Percentiles rank a stretch among this genome's conserved stretches.
Conservation (phyloP, 2,113 vertebrate species). For the Tetrax tetrax region DNA sequence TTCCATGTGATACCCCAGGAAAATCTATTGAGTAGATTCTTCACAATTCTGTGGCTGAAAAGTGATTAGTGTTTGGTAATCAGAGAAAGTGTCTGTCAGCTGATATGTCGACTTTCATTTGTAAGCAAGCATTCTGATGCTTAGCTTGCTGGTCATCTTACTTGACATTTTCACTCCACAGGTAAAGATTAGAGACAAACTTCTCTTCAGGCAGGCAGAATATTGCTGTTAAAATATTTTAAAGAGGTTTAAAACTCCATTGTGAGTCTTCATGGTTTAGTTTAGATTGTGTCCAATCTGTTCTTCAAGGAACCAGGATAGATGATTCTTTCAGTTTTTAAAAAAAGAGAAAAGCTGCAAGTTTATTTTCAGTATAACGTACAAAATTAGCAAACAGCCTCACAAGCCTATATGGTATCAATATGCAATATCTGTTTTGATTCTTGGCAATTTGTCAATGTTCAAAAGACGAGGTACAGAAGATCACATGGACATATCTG, state of each 20-base stretch:
- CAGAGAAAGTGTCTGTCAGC: background rate
- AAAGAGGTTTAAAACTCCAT: conserved; percentile 22
- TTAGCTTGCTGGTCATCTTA: background rate
- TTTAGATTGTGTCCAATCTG: conserved; percentile 46
- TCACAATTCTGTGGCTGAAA: background rate
- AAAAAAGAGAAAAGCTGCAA: background rate
- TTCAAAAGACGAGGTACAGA: background rate
- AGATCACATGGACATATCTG: background rate
- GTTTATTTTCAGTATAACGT: background rate
- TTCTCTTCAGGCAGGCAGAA: background rate
- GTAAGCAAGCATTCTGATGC: background rate
- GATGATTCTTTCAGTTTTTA: background rate
- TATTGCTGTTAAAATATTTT: conserved; percentile 46
- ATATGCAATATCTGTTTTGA: background rate
- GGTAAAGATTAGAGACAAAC: background rate
- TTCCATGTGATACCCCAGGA: background rate
- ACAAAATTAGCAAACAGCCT: background rate
- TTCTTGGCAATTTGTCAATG: background rate
- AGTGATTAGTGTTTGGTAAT: background rate
- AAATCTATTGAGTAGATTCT: background rate
- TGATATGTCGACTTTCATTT: background rate
- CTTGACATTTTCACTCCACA: background rate
- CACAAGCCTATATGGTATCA: background rate
- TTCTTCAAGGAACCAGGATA: background rate
- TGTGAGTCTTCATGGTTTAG: conserved; percentile 23